A percentile compares a stretch with the other conserved stretches of the same genome.
Evolutionary conservation across 2,113 vertebrate species (phyloP).

Genomic region (Crotophaga sulcirostris): DNA sequence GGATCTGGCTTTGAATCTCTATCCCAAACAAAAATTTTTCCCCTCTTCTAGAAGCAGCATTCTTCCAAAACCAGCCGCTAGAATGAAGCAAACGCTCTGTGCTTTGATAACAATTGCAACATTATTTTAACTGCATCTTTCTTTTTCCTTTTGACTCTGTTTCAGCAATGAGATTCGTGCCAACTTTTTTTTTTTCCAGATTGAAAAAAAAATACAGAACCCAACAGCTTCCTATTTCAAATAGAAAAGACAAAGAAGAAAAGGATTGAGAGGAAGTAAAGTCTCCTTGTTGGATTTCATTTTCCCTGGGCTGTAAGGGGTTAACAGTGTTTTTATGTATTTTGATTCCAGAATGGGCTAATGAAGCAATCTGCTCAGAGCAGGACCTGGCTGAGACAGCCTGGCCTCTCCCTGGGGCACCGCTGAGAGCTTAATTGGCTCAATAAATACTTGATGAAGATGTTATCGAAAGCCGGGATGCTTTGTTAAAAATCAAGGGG

Average conservation of each 20-base stretch:
- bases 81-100: not conserved
- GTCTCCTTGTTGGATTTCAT: not conserved
- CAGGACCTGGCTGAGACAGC: constrained; percentile 42
- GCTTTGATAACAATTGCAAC: constrained; percentile 54
- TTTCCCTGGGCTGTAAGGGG: not conserved
- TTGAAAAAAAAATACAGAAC: not conserved
- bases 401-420: constrained; percentile 52
- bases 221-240: not conserved
- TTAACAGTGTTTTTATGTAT: constrained; percentile 16
- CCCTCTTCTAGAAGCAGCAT: not conserved
- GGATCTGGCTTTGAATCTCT: constrained; percentile 25
- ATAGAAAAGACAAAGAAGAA: not conserved
- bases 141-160: not conserved
- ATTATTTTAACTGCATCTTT: constrained; percentile 37
- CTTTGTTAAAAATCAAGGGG: not conserved
- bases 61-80: constrained; percentile 45
- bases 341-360: constrained; percentile 31
- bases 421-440: constrained; percentile 57
- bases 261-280: not conserved
- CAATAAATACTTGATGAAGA: constrained; percentile 57
- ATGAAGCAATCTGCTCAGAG: constrained; percentile 59
- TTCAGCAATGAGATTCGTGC: not conserved
- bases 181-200: not conserved
- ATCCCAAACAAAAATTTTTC: constrained; percentile 15
- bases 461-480: constrained; percentile 13